Conservation (phyloP, 2,797 vertebrate genomes). For the Phoeniculus purpureus region DNA sequence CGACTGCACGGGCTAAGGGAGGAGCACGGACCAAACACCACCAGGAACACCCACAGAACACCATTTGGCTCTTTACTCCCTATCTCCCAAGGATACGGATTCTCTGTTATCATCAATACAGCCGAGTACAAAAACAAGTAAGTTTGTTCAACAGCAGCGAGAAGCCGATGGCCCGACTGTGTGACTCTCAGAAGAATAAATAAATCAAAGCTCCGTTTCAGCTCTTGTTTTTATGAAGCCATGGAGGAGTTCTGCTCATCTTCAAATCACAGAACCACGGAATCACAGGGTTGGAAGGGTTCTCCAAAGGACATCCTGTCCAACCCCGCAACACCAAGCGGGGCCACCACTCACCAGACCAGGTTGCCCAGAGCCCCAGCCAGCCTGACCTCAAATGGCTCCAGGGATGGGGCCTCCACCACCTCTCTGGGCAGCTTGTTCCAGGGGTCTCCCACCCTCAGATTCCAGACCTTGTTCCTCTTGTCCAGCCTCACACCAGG, state of each 20-base stretch:
- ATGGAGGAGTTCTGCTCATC: not conserved
- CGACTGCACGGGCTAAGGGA: fast-evolving
- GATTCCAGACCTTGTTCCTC: too few relatives aligned
- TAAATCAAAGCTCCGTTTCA: not conserved
- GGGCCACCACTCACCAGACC: too few relatives aligned
- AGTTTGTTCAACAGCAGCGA: not conserved
- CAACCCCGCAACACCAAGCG: too few relatives aligned
- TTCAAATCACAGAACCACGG: not conserved
- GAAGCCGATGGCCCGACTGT: not conserved
- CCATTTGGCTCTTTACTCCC: not conserved
- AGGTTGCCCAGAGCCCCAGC: too few relatives aligned
- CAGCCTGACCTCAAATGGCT: too few relatives aligned
- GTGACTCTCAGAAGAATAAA: not conserved
- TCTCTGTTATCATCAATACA: not conserved
- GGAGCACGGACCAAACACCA: fast-evolving
- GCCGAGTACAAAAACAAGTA: not conserved
- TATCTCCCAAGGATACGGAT: not conserved
- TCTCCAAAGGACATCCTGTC: too few relatives aligned
- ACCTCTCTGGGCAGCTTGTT: too few relatives aligned
- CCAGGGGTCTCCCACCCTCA: too few relatives aligned
- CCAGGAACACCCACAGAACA: not conserved
- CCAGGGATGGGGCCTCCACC: too few relatives aligned
- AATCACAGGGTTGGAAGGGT: too few relatives aligned
- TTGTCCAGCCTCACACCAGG: too few relatives aligned
- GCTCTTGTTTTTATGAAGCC: not conserved